These are phyloP conservation scores for Venustaconcha ellipsiformis DNA, from an alignment of 1,140 invertebrate genomes.

Conservation along the genomic window DNA sequence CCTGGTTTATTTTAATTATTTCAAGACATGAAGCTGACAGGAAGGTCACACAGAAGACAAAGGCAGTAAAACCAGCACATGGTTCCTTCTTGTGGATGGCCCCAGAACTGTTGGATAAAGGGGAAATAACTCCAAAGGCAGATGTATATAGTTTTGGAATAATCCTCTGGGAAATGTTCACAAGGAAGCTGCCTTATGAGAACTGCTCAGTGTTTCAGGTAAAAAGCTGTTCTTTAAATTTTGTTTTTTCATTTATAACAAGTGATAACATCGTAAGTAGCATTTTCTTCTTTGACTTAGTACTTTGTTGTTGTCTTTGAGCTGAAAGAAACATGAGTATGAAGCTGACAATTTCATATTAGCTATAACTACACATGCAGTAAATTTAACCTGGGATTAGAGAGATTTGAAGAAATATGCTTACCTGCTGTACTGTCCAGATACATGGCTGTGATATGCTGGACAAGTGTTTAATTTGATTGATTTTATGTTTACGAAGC, in stretches of 20 bases:
- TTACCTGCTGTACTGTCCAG: too few species aligned
- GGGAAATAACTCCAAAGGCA: slow-evolving; percentile 59
- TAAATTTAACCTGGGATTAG: too few species aligned
- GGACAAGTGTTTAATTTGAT: too few species aligned
- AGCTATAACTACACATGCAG: too few species aligned
- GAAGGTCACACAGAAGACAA: slow-evolving; percentile 30
- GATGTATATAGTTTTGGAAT: slow-evolving; percentile 99
- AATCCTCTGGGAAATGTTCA: slow-evolving; percentile 96
- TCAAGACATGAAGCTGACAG: slow-evolving; percentile 59
- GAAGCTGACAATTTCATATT: too few species aligned
- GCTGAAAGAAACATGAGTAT: not conserved
- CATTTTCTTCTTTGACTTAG: not conserved
- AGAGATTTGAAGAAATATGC: too few species aligned
- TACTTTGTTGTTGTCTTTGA: not conserved
- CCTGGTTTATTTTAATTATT: not conserved
- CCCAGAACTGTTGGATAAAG: slow-evolving; percentile 58
- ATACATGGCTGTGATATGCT: too few species aligned
- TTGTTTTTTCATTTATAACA: not conserved
- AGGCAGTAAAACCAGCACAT: slow-evolving; percentile 34
- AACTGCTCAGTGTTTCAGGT: slow-evolving; percentile 72
- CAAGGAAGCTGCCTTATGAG: slow-evolving; percentile 94
- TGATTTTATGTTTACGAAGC: too few species aligned
- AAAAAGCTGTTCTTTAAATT: not conserved
- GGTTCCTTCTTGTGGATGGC: slow-evolving; percentile 61
- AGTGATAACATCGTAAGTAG: not conserved